Conservation (phyloP, 2,888 invertebrate genomes). For the Ornithoptera priamus region DNA sequence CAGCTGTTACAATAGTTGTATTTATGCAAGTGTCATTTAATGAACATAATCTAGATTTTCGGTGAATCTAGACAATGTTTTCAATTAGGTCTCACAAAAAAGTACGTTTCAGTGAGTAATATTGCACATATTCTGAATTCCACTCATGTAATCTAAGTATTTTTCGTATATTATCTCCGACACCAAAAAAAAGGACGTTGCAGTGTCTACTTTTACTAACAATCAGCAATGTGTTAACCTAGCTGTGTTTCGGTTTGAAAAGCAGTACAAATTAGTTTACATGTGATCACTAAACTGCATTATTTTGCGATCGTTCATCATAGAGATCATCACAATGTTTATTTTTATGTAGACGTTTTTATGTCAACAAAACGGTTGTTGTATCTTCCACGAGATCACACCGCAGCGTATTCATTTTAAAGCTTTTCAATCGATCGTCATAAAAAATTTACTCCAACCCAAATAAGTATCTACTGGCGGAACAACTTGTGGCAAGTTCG, state of each 20-base stretch:
- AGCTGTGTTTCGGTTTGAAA: too few species aligned
- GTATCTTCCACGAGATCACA: not conserved
- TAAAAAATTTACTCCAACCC: too few species aligned
- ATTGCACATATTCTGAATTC: not conserved
- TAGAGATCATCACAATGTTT: not conserved
- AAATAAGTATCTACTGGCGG: too few species aligned
- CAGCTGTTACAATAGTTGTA: slow-evolving; percentile 10
- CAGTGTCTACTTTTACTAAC: too few species aligned
- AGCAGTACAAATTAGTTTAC: too few species aligned
- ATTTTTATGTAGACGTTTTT: not conserved
- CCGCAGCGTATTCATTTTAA: too few species aligned
- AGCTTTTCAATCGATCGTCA: too few species aligned
- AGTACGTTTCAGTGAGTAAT: not conserved
- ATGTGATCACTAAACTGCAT: not conserved
- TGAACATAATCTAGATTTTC: not conserved
- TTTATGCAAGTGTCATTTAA: slow-evolving; percentile 2
- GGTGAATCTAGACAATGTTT: not conserved
- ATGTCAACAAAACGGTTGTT: not conserved
- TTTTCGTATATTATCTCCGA: too few species aligned
- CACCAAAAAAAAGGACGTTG: too few species aligned
- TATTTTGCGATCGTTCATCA: not conserved
- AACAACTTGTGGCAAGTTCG: too few species aligned
- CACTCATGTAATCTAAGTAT: too few species aligned
- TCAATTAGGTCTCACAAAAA: not conserved
- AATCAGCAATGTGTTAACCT: too few species aligned